phyloP scores from a whole-genome alignment of 2,888 invertebrate species.

The Drosophila suboccidentalis region DNA sequence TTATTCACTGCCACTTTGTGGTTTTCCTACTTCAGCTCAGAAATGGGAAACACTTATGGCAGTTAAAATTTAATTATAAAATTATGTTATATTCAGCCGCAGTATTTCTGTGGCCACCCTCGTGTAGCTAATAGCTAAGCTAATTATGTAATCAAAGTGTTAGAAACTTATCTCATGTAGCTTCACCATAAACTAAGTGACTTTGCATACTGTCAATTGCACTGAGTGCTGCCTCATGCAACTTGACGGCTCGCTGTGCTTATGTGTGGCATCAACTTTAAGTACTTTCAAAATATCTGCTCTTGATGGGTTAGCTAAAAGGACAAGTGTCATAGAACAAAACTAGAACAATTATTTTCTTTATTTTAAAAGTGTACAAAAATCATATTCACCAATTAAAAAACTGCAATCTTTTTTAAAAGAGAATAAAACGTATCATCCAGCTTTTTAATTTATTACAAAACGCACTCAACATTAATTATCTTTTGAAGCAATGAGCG shows the following conservation, averaged over 20 bases:
- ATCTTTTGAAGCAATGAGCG: not conserved
- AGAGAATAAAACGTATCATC: no score
- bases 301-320: conserved; percentile 6
- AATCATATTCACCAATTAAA: no score
- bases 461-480: not conserved
- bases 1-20: conserved; percentile 7
- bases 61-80: not conserved
- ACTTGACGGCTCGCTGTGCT: conserved; percentile 29
- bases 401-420: no score
- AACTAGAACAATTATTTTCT: not conserved
- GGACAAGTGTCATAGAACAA: not conserved
- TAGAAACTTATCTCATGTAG: not conserved
- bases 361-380: no score
- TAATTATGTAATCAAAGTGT: conserved; percentile 19
- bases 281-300: not conserved
- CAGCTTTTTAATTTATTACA: not conserved
- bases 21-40: not conserved
- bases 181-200: conserved; percentile 11
- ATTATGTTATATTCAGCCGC: not conserved
- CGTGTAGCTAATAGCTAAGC: conserved; percentile 6
- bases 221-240: conserved; percentile 25
- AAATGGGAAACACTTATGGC: not conserved
- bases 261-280: conserved; percentile 21
- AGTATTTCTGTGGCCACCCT: not conserved
- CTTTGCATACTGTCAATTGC: conserved; percentile 36